Base-by-base conservation (phyloP, 2,888 invertebrate species). In the Agrochola lota region DNA sequence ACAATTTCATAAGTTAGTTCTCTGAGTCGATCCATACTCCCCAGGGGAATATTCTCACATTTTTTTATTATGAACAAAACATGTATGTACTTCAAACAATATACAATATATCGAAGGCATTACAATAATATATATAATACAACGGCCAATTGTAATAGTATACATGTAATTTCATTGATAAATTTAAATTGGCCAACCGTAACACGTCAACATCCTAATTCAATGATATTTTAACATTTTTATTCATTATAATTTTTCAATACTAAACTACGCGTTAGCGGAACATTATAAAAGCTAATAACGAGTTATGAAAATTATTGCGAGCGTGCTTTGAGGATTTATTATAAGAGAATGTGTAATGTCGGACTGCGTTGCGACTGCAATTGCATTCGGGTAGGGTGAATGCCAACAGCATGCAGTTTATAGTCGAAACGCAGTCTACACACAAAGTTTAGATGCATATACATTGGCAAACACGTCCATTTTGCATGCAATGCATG, bases 201-300 rank as follows among this genome's bases (percentile, higher is more conserved):
- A 88, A 89, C 87, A 89, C 75, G 74, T 88, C 79, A 89, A 89
- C 89, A 88, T 88, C 85, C 84, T 87, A 89, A 86, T 88, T 83
- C 89, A 89, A 88, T 88, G 87, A 85, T 88, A 88, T 89, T 69
- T 88, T 88, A 92, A 91, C 89, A 90, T 90, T 90, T 83, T 86
- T 82, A 84, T 84, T 80, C 40, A 78, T 83, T 84, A 83, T 86
- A 90, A 89, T 91, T 89, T 90, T 82, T 92, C 89, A 88, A 87
- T 91, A 90, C 90, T 93, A 93, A 88, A 85, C 93, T 94, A 95
- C 90, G 89, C 88, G 84, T 92, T 88, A 94, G 95, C 94, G 89
- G 93, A 93, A 94, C 92, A 90, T 93, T 94, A 93, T 93, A 94
- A 94, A 94, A 95, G 94, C 94, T 95, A 94, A 90, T 91, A 94